phyloP scores from a whole-genome alignment of 1,140 invertebrate genomes.

The Chymomyza costata region DNA sequence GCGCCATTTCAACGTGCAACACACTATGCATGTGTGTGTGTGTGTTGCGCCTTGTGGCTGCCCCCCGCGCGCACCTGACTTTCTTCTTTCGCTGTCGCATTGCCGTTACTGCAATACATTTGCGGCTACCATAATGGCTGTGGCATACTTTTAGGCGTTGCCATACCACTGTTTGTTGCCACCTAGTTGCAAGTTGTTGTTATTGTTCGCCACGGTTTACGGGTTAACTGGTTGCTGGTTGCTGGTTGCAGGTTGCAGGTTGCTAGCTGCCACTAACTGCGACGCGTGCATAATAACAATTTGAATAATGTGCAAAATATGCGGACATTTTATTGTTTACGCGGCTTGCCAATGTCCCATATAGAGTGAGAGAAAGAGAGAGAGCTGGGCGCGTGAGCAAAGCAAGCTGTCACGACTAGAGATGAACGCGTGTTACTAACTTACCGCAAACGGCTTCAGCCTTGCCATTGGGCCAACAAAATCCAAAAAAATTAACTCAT shows the following conservation, averaged over 20 bases:
- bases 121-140: slow-evolving; percentile 48
- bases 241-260: too few relatives aligned
- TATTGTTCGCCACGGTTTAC: too few relatives aligned
- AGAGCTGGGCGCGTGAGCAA: too few relatives aligned
- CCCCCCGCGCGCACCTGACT: not conserved
- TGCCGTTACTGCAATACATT: slow-evolving; percentile 53
- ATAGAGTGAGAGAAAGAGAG: too few relatives aligned
- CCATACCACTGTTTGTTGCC: not conserved
- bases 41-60: slow-evolving; percentile 12
- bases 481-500: slow-evolving; percentile 13
- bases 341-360: too few relatives aligned
- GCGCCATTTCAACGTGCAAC: slow-evolving; percentile 2
- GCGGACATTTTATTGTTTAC: slow-evolving; percentile 65
- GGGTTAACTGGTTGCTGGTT: too few relatives aligned
- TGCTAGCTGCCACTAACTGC: not conserved
- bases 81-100: slow-evolving; percentile 28
- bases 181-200: too few relatives aligned
- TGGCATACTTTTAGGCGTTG: slow-evolving; percentile 38
- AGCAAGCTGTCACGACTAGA: too few relatives aligned
- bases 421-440: too few relatives aligned
- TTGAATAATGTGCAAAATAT: slow-evolving; percentile 71
- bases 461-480: too few relatives aligned
- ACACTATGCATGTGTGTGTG: not conserved
- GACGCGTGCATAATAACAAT: slow-evolving; percentile 67
- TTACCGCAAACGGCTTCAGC: too few relatives aligned